Conservation (phyloP, 2,113 vertebrate genomes). For the Prinia subflava region DNA sequence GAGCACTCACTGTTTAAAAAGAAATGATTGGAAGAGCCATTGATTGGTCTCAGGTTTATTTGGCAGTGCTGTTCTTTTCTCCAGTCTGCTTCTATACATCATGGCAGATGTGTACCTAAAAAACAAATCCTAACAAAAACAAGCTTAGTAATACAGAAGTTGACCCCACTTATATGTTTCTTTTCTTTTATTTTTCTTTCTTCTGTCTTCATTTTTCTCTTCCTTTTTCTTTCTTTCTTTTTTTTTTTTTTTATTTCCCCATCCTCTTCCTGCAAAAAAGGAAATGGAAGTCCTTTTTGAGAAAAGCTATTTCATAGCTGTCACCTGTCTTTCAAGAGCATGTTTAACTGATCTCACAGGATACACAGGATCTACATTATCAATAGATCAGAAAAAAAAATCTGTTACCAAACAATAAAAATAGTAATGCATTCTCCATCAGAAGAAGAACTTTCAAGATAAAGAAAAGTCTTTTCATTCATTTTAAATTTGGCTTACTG, state of each 20-base stretch:
- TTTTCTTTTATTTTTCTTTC: not conserved
- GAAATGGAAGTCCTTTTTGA: not conserved
- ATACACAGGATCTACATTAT: not conserved
- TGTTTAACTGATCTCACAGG: not conserved
- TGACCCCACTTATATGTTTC: not conserved
- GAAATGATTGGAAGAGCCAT: not conserved
- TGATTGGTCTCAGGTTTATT: not conserved
- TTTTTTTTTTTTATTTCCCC: not conserved
- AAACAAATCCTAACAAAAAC: not conserved
- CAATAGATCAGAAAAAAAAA: not conserved
- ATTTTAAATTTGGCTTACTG: not conserved
- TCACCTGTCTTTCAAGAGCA: not conserved
- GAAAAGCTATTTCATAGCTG: not conserved
- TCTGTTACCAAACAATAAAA: not conserved
- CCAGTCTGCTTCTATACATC: not conserved
- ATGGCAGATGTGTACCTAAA: not conserved
- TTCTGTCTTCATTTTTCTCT: not conserved
- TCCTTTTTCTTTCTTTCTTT: not conserved
- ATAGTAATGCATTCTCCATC: not conserved
- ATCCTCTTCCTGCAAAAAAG: not conserved
- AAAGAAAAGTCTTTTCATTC: constrained; percentile 30
- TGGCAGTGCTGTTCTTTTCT: not conserved
- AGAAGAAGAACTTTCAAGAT: not conserved
- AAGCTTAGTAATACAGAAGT: not conserved
- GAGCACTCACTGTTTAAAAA: not conserved